A percentile compares a stretch with the other conserved stretches of the same genome.
Evolutionary conservation across 2,113 vertebrate species (phyloP).

Genomic region (Neolamprologus falcicula): DNA sequence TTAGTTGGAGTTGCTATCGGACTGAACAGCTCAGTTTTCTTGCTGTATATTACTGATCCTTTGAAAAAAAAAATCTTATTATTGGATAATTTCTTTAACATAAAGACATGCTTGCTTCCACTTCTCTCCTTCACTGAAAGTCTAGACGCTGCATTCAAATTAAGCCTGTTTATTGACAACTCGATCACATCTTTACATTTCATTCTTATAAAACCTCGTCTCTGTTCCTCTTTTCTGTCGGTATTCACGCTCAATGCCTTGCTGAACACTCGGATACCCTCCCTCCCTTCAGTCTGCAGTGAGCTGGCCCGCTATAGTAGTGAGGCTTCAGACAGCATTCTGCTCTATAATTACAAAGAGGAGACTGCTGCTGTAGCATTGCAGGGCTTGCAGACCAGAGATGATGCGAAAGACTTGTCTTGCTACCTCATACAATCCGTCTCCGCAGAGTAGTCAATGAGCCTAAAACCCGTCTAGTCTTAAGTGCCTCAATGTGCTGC

Average conservation of each 20-base stretch:
- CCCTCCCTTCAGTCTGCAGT: constrained; percentile 8
- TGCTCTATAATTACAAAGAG: constrained; percentile 48
- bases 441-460: background rate
- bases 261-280: background rate
- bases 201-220: background rate
- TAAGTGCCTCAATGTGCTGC: background rate
- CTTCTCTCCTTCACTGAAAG: background rate
- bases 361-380: constrained; percentile 12
- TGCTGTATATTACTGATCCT: background rate
- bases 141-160: background rate
- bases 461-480: background rate
- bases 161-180: background rate
- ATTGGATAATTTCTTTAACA: background rate
- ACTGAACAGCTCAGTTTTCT: background rate
- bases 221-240: background rate
- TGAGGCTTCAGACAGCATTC: constrained; percentile 29
- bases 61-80: background rate
- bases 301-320: constrained; percentile 22
- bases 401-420: constrained; percentile 13
- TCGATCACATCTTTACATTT: background rate
- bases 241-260: background rate
- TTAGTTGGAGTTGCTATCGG: background rate
- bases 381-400: constrained; percentile 6
- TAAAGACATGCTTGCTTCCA: background rate
- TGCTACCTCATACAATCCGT: background rate